Evolutionary conservation across 2,797 vertebrate species (phyloP).

Genomic region (Manis javanica): DNA sequence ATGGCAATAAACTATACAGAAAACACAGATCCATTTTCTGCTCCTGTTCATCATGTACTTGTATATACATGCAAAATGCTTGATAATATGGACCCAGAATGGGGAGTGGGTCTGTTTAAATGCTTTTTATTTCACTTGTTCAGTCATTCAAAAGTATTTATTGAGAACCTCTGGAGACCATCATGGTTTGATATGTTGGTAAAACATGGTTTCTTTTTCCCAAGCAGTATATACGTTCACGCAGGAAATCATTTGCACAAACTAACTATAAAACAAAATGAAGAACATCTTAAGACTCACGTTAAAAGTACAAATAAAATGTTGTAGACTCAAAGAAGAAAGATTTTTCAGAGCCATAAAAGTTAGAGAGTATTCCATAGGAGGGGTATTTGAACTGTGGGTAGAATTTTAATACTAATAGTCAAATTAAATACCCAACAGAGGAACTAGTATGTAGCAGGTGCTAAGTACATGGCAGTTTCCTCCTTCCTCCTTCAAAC

Average conservation of each 20-base stretch:
- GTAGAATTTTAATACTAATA: background rate
- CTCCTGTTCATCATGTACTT: background rate
- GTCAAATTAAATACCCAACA: background rate
- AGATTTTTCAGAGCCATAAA: background rate
- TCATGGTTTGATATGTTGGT: background rate
- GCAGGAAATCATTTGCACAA: constrained; percentile 7
- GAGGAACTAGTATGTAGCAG: background rate
- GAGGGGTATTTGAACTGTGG: background rate
- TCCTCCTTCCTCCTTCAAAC: background rate
- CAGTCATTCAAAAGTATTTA: background rate
- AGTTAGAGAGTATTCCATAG: background rate
- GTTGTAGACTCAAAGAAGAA: background rate
- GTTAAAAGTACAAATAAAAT: constrained; percentile 38
- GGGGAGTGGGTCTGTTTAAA: background rate
- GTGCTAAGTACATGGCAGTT: background rate
- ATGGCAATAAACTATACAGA: background rate
- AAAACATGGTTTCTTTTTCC: background rate
- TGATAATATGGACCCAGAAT: background rate
- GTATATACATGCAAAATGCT: background rate
- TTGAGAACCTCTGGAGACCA: background rate
- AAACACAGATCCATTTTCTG: background rate
- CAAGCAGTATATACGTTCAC: background rate
- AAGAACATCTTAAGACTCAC: background rate
- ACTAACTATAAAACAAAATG: constrained; percentile 3
- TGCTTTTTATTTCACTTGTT: background rate